Evolutionary conservation across 2,113 vertebrate species (phyloP).

Genomic region (Anguilla rostrata): DNA sequence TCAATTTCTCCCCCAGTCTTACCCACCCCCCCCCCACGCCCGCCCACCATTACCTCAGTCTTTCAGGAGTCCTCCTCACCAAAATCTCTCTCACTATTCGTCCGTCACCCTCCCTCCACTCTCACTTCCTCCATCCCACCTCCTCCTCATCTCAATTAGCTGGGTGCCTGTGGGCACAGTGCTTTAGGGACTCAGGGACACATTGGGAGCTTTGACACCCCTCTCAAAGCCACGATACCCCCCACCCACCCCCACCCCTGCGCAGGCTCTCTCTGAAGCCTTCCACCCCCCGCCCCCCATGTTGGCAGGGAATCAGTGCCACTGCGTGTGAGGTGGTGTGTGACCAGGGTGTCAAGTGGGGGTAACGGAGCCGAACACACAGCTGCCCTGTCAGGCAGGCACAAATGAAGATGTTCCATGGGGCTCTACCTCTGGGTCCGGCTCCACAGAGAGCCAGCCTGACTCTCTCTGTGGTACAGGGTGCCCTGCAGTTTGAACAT

Average conservation of each 20-base stretch:
- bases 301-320: neutral
- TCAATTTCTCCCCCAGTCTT: no score
- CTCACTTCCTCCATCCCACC: neutral
- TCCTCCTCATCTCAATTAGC: neutral
- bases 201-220: neutral
- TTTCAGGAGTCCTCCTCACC: no score
- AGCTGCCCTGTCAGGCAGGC: neutral
- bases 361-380: neutral
- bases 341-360: constrained; percentile 6
- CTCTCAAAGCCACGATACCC: neutral
- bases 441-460: neutral
- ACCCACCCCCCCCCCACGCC: no score
- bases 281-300: neutral
- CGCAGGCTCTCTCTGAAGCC: neutral
- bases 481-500: neutral
- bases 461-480: neutral
- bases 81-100: no score
- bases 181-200: neutral
- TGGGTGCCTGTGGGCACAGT: neutral
- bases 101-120: no score
- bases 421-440: neutral
- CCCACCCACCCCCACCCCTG: neutral
- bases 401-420: neutral
- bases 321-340: neutral
- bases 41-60: no score